phyloP scores from a whole-genome alignment of 2,113 vertebrate species.

The Etheostoma cragini region DNA sequence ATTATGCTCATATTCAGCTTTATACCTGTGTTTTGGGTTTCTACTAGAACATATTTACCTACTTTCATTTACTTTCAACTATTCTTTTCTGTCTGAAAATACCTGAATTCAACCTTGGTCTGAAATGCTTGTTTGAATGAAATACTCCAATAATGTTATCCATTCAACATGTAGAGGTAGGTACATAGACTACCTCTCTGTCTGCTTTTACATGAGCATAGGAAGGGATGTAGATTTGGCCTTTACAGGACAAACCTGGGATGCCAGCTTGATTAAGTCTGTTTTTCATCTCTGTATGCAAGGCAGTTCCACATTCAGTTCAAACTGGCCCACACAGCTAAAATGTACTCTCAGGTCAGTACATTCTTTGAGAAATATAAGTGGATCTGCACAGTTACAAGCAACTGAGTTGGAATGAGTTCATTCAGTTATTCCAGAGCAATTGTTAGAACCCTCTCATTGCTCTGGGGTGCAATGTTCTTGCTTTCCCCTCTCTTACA shows the following conservation, averaged over 20 bases:
- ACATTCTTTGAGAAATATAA: background rate
- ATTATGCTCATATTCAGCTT: no score
- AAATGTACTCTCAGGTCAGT: background rate
- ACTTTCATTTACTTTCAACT: no score
- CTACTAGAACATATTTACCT: no score
- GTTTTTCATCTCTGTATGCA: conserved; percentile 31
- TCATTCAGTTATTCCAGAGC: conserved; percentile 30
- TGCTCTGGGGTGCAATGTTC: conserved; percentile 46
- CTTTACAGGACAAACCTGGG: conserved; percentile 32
- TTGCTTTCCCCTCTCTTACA: conserved; percentile 5
- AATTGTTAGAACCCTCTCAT: conserved; percentile 28
- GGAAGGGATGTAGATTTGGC: conserved; percentile 29
- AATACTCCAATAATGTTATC: background rate
- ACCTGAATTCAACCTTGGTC: no score
- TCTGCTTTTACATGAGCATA: conserved; percentile 29
- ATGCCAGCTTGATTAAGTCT: background rate
- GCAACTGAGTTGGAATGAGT: conserved; percentile 25
- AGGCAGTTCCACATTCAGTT: conserved; percentile 22
- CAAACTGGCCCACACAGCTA: conserved; percentile 19
- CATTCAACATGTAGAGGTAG: background rate
- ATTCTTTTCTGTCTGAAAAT: no score
- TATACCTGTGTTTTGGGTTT: no score
- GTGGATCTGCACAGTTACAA: conserved; percentile 38
- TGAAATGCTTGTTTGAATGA: no score
- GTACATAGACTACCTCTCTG: background rate